phyloP scores from a whole-genome alignment of 2,113 vertebrate genomes.

The Megalops atlanticus region DNA sequence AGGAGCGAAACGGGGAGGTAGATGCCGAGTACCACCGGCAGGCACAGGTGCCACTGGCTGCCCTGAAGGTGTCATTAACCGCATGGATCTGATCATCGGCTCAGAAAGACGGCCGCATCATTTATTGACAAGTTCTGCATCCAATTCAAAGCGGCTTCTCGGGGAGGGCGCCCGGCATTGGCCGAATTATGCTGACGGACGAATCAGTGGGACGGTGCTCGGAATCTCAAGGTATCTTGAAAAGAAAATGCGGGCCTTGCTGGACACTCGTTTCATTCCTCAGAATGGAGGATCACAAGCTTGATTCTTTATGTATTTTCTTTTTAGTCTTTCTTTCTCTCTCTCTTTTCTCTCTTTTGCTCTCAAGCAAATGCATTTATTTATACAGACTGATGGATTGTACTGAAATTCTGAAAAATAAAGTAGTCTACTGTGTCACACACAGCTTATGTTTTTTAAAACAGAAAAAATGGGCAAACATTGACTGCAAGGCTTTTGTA shows the following conservation, averaged over 20 bases:
- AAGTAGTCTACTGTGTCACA: too few relatives aligned
- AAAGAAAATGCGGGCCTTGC: neutral
- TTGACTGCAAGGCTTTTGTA: too few relatives aligned
- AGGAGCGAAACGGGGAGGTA: neutral
- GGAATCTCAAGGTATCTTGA: neutral
- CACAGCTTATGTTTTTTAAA: too few relatives aligned
- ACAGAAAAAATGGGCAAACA: too few relatives aligned
- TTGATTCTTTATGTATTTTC: neutral
- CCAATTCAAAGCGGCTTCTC: neutral
- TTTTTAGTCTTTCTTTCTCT: neutral
- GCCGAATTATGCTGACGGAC: neutral
- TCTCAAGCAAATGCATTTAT: too few relatives aligned
- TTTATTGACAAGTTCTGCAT: conserved; percentile 9
- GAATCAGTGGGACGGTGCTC: neutral
- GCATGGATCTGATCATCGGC: neutral
- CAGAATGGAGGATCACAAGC: neutral
- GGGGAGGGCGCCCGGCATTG: neutral
- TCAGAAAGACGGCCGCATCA: neutral
- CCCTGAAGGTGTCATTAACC: conserved; percentile 15
- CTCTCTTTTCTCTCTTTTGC: too few relatives aligned
- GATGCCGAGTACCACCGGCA: neutral
- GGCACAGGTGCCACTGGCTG: conserved; percentile 5
- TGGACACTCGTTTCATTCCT: neutral
- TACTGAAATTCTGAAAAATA: too few relatives aligned
- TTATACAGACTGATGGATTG: too few relatives aligned